Percentiles rank a stretch among this genome's conserved stretches.
Conservation (phyloP, 2,113 vertebrate species). For the Gymnorhina tibicen region DNA sequence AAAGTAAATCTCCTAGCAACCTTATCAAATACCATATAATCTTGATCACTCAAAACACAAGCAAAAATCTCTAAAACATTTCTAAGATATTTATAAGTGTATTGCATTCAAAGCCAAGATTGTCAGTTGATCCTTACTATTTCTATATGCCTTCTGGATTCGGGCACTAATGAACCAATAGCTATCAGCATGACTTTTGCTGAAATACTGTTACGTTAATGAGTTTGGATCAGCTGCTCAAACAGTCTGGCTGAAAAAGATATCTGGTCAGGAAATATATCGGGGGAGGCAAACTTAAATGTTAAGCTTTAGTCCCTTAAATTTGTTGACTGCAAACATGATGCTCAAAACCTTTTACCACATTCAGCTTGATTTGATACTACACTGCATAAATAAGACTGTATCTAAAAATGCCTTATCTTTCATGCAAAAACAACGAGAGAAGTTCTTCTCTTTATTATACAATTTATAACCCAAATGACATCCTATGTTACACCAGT, state of each 20-base stretch:
- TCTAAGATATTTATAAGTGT: background rate
- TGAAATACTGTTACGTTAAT: constrained; percentile 49
- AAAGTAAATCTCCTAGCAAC: background rate
- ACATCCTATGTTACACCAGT: background rate
- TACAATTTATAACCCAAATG: background rate
- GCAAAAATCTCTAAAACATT: background rate
- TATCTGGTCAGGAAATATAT: constrained; percentile 18
- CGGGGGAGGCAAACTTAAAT: background rate
- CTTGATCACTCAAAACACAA: background rate
- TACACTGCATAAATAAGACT: constrained; percentile 18
- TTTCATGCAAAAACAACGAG: background rate
- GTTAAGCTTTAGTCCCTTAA: constrained; percentile 27
- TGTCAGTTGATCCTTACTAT: background rate
- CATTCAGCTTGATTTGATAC: constrained; percentile 39
- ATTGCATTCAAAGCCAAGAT: background rate
- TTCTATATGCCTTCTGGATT: constrained; percentile 23
- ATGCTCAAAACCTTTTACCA: background rate
- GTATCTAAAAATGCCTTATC: background rate
- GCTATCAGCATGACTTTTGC: constrained; percentile 29
- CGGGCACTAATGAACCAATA: constrained; percentile 40
- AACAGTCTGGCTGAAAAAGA: constrained; percentile 11
- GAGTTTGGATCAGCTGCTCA: constrained; percentile 40
- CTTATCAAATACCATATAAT: background rate
- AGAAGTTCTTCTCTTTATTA: background rate
- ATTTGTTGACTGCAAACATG: constrained; percentile 53